phyloP scores from a whole-genome alignment of 2,113 vertebrate species.

The Tetrax tetrax region DNA sequence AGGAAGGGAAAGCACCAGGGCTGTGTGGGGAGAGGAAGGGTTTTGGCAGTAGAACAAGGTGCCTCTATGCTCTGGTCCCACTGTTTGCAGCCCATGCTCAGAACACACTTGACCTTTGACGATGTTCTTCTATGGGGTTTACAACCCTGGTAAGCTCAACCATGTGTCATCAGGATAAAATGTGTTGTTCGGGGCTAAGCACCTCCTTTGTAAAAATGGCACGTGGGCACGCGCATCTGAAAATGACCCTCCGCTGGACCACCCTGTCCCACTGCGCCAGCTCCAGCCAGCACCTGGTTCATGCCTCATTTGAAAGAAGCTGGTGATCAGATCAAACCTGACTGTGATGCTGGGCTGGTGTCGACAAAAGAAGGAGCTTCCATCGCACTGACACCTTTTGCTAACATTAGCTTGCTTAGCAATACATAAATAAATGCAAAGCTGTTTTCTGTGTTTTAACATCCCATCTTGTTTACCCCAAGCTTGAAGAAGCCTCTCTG shows the following conservation, averaged over 20 bases:
- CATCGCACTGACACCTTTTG: neutral
- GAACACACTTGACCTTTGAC: neutral
- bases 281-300: neutral
- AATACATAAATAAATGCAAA: neutral
- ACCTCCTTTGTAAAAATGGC: neutral
- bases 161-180: neutral
- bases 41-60: neutral
- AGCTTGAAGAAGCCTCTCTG: neutral
- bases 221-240: fast-evolving
- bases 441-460: neutral
- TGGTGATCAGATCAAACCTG: neutral
- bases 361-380: neutral
- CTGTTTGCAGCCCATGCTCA: neutral
- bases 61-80: neutral
- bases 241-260: neutral
- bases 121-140: fast-evolving
- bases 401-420: neutral
- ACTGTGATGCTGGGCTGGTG: neutral
- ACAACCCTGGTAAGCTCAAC: neutral
- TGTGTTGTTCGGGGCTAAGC: neutral
- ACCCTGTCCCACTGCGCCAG: neutral
- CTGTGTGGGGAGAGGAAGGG: neutral
- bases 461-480: neutral
- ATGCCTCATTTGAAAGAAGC: neutral
- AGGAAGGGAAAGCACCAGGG: neutral